Evolutionary conservation across 2,113 vertebrate species (phyloP).

Genomic region (Phocoena sinus): DNA sequence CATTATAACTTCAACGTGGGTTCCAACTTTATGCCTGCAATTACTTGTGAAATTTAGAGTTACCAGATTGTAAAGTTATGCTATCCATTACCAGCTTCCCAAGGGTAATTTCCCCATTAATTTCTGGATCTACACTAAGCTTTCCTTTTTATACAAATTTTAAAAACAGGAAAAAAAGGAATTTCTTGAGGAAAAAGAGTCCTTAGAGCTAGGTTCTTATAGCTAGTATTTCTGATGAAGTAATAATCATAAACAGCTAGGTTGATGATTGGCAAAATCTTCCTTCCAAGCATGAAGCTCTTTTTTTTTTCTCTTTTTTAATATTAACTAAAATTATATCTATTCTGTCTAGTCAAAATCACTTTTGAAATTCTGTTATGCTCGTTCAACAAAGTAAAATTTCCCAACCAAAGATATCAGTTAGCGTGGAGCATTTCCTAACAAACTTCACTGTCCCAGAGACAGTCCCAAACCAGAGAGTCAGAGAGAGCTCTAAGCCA

Average conservation of each 20-base stretch:
- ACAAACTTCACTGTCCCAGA: background rate
- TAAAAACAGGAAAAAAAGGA: background rate
- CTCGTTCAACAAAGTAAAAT: background rate
- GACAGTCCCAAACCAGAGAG: background rate
- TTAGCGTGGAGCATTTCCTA: background rate
- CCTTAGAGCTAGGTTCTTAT: background rate
- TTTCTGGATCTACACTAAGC: slow-evolving; percentile 55
- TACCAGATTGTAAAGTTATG: slow-evolving; percentile 69
- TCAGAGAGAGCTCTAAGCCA: background rate
- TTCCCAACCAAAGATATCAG: background rate
- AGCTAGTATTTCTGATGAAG: background rate
- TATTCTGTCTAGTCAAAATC: background rate
- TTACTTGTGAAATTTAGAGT: slow-evolving; percentile 64
- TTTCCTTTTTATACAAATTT: slow-evolving; percentile 12
- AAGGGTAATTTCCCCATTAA: slow-evolving; percentile 72
- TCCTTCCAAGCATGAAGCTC: background rate
- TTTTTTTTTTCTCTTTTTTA: background rate
- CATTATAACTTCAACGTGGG: slow-evolving; percentile 64
- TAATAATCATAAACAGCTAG: background rate
- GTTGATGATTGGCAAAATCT: background rate
- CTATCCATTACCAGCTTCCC: slow-evolving; percentile 53
- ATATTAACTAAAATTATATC: background rate
- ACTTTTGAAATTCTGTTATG: background rate
- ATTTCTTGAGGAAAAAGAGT: background rate
- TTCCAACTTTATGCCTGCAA: slow-evolving; percentile 60